Percentiles rank a stretch among this genome's conserved stretches.
These are phyloP conservation scores for Pandion haliaetus DNA, from an alignment of 2,113 vertebrate species.

Conservation along the genomic window DNA sequence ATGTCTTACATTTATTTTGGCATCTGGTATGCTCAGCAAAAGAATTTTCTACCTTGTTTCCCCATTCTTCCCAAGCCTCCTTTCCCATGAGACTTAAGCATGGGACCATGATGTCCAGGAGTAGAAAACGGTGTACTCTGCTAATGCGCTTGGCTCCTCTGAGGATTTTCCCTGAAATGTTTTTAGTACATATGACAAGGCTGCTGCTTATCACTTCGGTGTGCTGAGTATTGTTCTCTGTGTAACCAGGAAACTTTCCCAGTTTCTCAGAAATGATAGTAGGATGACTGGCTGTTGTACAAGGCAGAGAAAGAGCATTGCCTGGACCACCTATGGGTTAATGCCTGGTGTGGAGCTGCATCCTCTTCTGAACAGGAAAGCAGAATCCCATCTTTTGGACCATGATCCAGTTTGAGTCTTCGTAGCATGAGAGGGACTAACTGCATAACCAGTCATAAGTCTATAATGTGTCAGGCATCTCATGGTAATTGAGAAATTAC, in stretches of 20 bases:
- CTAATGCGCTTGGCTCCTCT: neutral
- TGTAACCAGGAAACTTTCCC: neutral
- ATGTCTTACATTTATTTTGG: neutral
- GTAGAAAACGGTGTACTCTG: neutral
- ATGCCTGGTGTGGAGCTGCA: rapidly evolving
- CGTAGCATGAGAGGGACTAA: neutral
- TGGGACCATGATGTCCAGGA: neutral
- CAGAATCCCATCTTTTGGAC: neutral
- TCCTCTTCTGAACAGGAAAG: neutral
- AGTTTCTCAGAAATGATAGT: neutral
- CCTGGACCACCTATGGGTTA: neutral
- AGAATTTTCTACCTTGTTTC: neutral
- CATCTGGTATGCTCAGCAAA: neutral
- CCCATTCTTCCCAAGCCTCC: neutral
- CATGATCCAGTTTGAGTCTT: neutral
- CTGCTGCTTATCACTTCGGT: neutral
- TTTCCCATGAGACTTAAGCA: neutral
- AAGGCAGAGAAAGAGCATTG: neutral
- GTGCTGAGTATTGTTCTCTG: neutral
- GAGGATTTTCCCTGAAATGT: neutral
- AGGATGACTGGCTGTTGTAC: neutral
- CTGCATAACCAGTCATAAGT: neutral
- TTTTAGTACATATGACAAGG: neutral
- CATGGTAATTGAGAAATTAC: neutral
- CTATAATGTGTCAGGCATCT: neutral